A percentile compares a stretch with the other conserved stretches of the same genome.
Evolutionary conservation across 1,140 invertebrate genomes (phyloP).

Genomic region (Ericerus pela): DNA sequence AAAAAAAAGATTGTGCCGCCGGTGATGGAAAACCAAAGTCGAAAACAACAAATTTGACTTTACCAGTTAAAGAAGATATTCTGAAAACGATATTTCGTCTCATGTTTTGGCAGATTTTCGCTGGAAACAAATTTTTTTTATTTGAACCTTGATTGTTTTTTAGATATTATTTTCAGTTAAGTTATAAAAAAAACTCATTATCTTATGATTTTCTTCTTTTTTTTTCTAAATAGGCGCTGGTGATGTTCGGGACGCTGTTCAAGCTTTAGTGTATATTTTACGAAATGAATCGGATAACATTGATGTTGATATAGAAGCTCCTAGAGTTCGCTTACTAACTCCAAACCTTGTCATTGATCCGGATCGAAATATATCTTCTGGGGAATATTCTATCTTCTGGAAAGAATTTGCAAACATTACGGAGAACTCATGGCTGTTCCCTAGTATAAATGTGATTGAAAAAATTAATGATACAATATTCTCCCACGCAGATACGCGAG

Average conservation of each 20-base stretch:
- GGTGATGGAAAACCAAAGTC: too few species aligned
- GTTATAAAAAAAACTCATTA: too few species aligned
- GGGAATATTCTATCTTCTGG: not conserved
- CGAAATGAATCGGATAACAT: not conserved
- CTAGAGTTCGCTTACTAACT: conserved; percentile 10
- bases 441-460: conserved; percentile 42
- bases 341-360: conserved; percentile 8
- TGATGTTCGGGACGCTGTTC: conserved; percentile 28
- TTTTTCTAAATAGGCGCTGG: conserved; percentile 20
- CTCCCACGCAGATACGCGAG: conserved; percentile 16
- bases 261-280: conserved; percentile 25
- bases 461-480: conserved; percentile 38
- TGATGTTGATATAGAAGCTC: conserved; percentile 5
- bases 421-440: conserved; percentile 32
- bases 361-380: not conserved
- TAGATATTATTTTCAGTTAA: too few species aligned
- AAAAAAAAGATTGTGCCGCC: too few species aligned
- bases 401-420: not conserved
- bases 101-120: too few species aligned
- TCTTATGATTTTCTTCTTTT: too few species aligned
- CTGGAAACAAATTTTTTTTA: too few species aligned
- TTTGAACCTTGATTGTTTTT: too few species aligned
- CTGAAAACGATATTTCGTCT: too few species aligned
- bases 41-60: too few species aligned
- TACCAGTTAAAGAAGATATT: too few species aligned